A percentile compares a stretch with the other conserved stretches of the same genome.
Conservation (phyloP, 2,113 vertebrate genomes). For the Pipra filicauda region DNA sequence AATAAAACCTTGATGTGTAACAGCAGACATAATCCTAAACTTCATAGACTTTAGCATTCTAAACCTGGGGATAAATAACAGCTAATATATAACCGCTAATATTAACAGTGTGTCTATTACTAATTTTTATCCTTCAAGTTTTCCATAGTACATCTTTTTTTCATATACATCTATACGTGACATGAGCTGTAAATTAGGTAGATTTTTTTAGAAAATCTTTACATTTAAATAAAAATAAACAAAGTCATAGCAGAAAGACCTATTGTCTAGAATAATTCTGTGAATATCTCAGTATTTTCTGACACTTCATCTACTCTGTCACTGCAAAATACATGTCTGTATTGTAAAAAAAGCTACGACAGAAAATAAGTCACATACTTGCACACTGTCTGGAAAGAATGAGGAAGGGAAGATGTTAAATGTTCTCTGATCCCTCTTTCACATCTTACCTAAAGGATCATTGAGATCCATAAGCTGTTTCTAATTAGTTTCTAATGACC, state of each 20-base stretch:
- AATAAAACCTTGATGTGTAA: not conserved
- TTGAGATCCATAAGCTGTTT: constrained; percentile 67
- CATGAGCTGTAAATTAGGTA: not conserved
- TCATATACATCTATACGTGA: not conserved
- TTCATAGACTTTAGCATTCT: not conserved
- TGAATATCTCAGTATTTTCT: not conserved
- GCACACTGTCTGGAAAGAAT: not conserved
- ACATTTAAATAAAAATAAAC: not conserved
- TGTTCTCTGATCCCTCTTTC: not conserved
- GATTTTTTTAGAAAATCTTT: not conserved
- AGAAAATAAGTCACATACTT: not conserved
- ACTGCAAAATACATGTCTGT: not conserved
- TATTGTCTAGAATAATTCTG: not conserved
- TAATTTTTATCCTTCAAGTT: not conserved
- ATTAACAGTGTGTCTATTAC: not conserved
- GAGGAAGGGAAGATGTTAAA: constrained; percentile 56
- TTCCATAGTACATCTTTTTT: not conserved
- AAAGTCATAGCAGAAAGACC: not conserved
- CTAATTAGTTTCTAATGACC: constrained; percentile 78
- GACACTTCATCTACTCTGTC: not conserved
- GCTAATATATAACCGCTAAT: not conserved
- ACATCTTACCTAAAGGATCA: constrained; percentile 60
- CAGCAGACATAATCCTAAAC: not conserved
- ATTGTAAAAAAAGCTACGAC: not conserved
- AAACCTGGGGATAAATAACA: not conserved